phyloP scores from a whole-genome alignment of 2,797 vertebrate species.

The Astyanax mexicanus region DNA sequence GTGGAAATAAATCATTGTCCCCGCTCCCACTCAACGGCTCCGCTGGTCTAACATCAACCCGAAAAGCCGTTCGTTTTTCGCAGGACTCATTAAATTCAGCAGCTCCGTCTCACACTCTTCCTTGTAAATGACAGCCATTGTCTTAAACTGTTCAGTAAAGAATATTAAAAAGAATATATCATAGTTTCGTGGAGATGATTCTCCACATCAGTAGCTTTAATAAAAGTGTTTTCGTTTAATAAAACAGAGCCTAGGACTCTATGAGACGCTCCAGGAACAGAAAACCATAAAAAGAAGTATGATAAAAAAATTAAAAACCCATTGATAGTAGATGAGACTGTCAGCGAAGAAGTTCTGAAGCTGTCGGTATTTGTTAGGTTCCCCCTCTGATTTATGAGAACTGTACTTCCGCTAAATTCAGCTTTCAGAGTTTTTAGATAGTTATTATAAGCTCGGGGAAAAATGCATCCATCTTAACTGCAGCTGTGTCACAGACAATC shows the following conservation, averaged over 20 bases:
- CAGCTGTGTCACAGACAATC: too few relatives aligned
- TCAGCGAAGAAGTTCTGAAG: conserved; percentile 31
- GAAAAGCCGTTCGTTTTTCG: conserved; percentile 38
- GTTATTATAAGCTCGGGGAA: too few relatives aligned
- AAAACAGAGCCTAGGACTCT: conserved; percentile 25
- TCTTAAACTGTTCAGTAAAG: conserved; percentile 50
- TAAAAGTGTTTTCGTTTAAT: conserved; percentile 47
- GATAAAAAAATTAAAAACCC: conserved; percentile 5
- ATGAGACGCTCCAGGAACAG: conserved; percentile 38
- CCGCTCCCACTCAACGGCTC: conserved; percentile 32
- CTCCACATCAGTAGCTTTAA: conserved; percentile 50
- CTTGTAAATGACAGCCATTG: conserved; percentile 47
- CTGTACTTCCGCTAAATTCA: conserved; percentile 15
- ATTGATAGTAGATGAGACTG: conserved; percentile 44
- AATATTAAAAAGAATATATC: conserved; percentile 48
- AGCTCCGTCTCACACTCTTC: conserved; percentile 51
- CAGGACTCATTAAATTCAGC: conserved; percentile 52
- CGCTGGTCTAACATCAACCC: conserved; percentile 45
- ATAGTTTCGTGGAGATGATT: conserved; percentile 44
- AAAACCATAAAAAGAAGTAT: conserved; percentile 49
- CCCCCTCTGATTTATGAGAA: neutral
- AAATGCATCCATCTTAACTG: too few relatives aligned
- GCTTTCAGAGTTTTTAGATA: too few relatives aligned
- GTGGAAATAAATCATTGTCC: conserved; percentile 47
- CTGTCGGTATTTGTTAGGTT: conserved; percentile 23